A percentile compares a stretch with the other conserved stretches of the same genome.
These are phyloP conservation scores for Camelus dromedarius DNA, from an alignment of 2,113 vertebrate genomes.

Conservation along the genomic window DNA sequence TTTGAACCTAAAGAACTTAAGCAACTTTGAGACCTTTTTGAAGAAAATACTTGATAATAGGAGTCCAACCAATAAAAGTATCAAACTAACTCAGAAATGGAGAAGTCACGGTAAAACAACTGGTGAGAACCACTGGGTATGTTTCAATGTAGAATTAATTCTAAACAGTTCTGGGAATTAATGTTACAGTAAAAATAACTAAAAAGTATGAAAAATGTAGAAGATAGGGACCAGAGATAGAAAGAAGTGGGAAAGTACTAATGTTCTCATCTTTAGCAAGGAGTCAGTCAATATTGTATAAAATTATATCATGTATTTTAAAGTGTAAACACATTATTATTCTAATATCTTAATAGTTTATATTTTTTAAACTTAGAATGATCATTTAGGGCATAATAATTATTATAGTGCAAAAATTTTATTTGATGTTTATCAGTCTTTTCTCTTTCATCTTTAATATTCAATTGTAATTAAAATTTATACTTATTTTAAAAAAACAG, in stretches of 20 bases:
- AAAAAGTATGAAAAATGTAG: neutral
- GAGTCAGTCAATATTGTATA: neutral
- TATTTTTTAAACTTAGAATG: neutral
- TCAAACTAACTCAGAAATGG: neutral
- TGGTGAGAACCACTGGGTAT: neutral
- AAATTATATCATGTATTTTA: neutral
- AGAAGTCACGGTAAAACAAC: neutral
- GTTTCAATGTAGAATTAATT: neutral
- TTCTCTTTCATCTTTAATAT: neutral
- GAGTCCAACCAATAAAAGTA: neutral
- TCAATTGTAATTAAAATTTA: constrained; percentile 12
- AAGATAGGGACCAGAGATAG: neutral
- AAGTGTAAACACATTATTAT: neutral
- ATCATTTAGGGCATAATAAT: neutral
- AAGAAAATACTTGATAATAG: neutral
- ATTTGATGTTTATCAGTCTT: neutral
- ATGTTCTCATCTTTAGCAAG: constrained; percentile 27
- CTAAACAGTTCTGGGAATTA: neutral
- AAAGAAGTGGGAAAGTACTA: neutral
- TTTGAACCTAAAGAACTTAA: neutral
- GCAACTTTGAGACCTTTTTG: neutral
- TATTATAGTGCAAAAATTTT: neutral
- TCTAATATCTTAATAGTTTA: neutral
- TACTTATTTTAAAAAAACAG: neutral
- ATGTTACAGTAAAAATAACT: neutral